A percentile compares a stretch with the other conserved stretches of the same genome.
phyloP scores from a whole-genome alignment of 1,140 invertebrate species.

The Danaus plexippus region DNA sequence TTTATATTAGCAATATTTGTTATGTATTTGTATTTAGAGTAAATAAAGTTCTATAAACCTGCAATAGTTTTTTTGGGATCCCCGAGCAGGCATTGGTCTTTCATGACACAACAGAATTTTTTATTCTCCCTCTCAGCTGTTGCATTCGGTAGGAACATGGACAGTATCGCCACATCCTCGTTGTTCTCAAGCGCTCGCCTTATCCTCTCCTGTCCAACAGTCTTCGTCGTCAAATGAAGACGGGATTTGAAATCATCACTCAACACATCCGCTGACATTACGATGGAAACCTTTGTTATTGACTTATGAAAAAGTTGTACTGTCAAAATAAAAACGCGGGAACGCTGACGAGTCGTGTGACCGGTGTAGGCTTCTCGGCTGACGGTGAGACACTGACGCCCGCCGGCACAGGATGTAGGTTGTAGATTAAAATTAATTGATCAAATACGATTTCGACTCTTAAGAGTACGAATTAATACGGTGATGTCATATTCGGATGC shows the following conservation, averaged over 20 bases:
- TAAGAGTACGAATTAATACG: conserved; percentile 10
- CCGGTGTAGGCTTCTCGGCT: conserved; percentile 53
- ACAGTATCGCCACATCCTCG: conserved; percentile 88
- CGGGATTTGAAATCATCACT: conserved; percentile 82
- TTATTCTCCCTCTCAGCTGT: conserved; percentile 79
- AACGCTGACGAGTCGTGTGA: conserved; percentile 25
- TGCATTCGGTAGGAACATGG: conserved; percentile 82
- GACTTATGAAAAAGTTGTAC: conserved; percentile 13
- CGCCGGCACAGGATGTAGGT: conserved; percentile 33
- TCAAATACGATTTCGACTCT: conserved; percentile 24
- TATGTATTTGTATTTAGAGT: neutral
- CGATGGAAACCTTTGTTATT: conserved; percentile 20
- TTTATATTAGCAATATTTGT: neutral
- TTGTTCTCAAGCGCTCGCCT: conserved; percentile 82
- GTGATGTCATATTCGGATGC: conserved; percentile 19
- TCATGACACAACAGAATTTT: conserved; percentile 82
- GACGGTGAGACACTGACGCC: conserved; percentile 45
- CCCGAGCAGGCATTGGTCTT: conserved; percentile 81
- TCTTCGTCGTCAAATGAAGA: conserved; percentile 81
- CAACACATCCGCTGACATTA: conserved; percentile 82
- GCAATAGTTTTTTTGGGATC: conserved; percentile 81
- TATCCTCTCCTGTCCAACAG: conserved; percentile 82
- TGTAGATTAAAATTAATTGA: conserved; percentile 55
- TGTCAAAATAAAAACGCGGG: conserved; percentile 19
- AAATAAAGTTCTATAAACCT: conserved; percentile 65